Conservation (phyloP, 1,140 invertebrate species). For the Drosophila fuyamai region DNA sequence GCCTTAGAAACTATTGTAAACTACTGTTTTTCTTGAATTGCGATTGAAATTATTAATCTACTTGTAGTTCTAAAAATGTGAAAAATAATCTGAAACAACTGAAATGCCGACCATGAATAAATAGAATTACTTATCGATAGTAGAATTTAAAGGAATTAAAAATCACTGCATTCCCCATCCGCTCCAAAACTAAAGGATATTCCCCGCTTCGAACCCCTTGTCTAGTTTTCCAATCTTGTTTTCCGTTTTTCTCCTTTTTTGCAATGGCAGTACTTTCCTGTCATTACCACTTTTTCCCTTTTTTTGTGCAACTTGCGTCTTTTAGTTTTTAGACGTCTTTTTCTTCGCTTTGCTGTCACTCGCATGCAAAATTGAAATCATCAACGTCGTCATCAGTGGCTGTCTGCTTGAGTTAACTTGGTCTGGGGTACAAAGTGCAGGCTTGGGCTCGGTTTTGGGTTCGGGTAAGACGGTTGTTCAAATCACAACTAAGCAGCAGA, state of each 20-base stretch:
- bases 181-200: neutral
- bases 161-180: no score
- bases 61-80: no score
- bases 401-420: conserved; percentile 15
- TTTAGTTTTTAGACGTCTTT: conserved; percentile 24
- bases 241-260: conserved; percentile 25
- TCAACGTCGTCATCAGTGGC: conserved; percentile 64
- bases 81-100: no score
- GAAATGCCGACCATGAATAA: no score
- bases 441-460: neutral
- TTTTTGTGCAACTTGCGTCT: conserved; percentile 30
- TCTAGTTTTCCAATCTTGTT: neutral
- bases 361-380: conserved; percentile 68
- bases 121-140: no score
- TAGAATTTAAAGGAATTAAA: no score
- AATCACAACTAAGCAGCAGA: conserved; percentile 52
- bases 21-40: no score
- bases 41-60: no score
- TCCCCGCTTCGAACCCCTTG: neutral
- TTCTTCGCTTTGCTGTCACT: conserved; percentile 44
- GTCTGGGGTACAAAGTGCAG: neutral
- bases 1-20: no score
- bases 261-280: conserved; percentile 56
- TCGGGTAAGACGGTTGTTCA: conserved; percentile 18
- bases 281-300: conserved; percentile 56